Evolutionary conservation across 2,797 vertebrate genomes (phyloP), one percentile per base, ranked within the genome.

Genomic region (Sebastes minor): DNA sequence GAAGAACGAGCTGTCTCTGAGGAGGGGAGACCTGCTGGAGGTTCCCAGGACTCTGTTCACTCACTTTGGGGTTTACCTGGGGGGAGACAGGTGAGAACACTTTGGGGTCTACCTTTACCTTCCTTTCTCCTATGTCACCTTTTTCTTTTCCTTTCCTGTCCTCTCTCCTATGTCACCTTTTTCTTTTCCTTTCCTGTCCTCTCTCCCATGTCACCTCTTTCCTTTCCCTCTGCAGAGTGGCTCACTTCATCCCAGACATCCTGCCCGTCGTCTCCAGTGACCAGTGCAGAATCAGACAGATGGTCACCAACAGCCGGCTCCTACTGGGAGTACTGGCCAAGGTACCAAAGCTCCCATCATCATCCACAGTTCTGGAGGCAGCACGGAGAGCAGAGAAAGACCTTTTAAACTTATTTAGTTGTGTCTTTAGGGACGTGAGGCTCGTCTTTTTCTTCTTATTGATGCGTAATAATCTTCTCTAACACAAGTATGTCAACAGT

Each of bases 1-100:
- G 75, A 30, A 56, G 75, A 81, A 92, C 62, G 77, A 42, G 14
- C 38, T 42, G 14, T 16, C 88, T 33, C 96, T 97, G 55, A 94
- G 92, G 76, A 95, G 97, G 16, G 98, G 98, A 0, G 98, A 98
- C 76, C 94, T 99, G 71, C 91, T 99, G 88, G 97, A 98, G 82
- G 98, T 98, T 27, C 95, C 97, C 6, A 92, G 98, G 68, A 97
- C 97, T 1, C 95, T 99, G 32, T 97, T 99, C 83, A 95, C 96
- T 3, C 98, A 99, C 88, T 99, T 97, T 57, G 98, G 97, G 78
- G 98, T 99, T 81, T 98, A 99, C 84, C 93, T 99, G 87, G 97
- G 98, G 0, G 93, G 96, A 74, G 96, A 96, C 84, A 95, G 95
- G 62, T 93, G 71, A 22, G 33, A 12, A 35, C 33, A 35, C 33